Evolutionary conservation across 2,113 vertebrate species (phyloP).

Genomic region (Micronycteris hirsuta): DNA sequence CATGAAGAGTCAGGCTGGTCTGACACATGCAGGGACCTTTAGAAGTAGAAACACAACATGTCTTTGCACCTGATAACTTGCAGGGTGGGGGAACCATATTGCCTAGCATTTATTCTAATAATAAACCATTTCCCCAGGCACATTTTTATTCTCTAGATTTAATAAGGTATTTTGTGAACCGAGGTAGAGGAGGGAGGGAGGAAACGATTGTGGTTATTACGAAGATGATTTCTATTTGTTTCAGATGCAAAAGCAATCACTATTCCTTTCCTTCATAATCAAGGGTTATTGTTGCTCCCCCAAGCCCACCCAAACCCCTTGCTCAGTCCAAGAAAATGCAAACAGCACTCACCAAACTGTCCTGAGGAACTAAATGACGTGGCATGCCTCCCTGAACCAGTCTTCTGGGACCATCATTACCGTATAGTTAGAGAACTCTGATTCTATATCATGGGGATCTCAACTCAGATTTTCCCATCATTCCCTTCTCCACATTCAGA

Average conservation of each 20-base stretch:
- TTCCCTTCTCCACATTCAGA: not conserved
- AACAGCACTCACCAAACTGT: not conserved
- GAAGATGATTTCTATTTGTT: slow-evolving; percentile 61
- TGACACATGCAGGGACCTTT: not conserved
- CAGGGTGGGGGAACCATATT: not conserved
- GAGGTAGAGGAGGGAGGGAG: slow-evolving; percentile 50
- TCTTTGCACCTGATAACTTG: not conserved
- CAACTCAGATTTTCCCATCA: slow-evolving; percentile 19
- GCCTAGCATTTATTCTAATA: slow-evolving; percentile 66
- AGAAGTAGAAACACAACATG: not conserved
- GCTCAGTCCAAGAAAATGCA: not conserved
- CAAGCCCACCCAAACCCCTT: not conserved
- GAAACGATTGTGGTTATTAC: slow-evolving; percentile 49
- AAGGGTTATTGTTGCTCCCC: slow-evolving; percentile 12
- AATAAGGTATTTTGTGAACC: slow-evolving; percentile 74
- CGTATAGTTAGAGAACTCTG: not conserved
- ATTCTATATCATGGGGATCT: not conserved
- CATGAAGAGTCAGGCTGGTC: not conserved
- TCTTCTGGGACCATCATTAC: not conserved
- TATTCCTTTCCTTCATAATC: slow-evolving; percentile 39
- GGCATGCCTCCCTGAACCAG: not conserved
- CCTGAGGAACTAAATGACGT: not conserved
- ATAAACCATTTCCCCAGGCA: slow-evolving; percentile 66
- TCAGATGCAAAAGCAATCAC: slow-evolving; percentile 1
- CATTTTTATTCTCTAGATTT: slow-evolving; percentile 64